phyloP scores from a whole-genome alignment of 2,113 vertebrate species.

The Tychaedon coryphoeus region DNA sequence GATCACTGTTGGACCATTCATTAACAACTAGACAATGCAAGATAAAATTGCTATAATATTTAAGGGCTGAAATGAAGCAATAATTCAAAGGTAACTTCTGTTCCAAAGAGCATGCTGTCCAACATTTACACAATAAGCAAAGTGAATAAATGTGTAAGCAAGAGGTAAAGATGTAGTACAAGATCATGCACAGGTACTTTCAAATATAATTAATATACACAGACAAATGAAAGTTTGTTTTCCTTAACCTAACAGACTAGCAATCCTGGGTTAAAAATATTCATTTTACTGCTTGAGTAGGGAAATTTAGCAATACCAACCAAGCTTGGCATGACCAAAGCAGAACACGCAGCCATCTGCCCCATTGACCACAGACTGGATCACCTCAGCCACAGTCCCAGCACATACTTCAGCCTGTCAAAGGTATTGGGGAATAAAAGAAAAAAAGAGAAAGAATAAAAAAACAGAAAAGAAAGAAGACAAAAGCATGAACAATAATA shows the following conservation, averaged over 20 bases:
- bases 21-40: neutral
- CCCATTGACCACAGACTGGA: constrained; percentile 97
- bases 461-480: neutral
- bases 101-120: neutral
- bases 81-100: neutral
- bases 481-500: neutral
- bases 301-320: constrained; percentile 75
- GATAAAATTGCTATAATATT: neutral
- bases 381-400: constrained; percentile 95
- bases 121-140: neutral
- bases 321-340: constrained; percentile 95
- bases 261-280: neutral
- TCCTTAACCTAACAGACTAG: neutral
- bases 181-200: neutral
- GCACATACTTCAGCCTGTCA: constrained; percentile 94
- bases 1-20: neutral
- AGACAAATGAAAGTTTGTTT: neutral
- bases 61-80: neutral
- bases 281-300: neutral
- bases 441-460: neutral
- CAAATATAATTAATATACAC: neutral
- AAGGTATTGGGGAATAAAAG: neutral
- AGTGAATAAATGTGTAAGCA: neutral
- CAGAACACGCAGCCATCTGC: constrained; percentile 99
- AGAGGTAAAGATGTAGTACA: neutral